Evolutionary conservation across 2,888 invertebrate genomes (phyloP).

Genomic region (Caradrina clavipalpis): DNA sequence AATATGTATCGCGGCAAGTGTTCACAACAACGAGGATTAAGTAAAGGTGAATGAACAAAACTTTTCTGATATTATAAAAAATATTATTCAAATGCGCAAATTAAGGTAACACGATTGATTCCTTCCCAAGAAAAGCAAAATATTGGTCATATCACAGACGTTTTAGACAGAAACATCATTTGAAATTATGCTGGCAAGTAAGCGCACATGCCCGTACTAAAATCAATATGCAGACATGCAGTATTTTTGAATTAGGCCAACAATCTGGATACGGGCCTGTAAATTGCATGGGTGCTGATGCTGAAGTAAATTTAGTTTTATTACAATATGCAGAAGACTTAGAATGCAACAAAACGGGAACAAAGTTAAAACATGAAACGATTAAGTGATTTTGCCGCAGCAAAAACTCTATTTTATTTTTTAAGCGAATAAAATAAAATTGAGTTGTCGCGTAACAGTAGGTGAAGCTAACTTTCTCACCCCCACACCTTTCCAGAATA

Average conservation of each 20-base stretch:
- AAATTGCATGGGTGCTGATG: conserved; percentile 54
- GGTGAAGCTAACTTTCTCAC: not conserved
- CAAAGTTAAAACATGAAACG: conserved; percentile 34
- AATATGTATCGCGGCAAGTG: not conserved
- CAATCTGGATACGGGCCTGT: conserved; percentile 61
- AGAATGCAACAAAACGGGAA: conserved; percentile 14
- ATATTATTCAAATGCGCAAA: not conserved
- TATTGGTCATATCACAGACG: conserved; percentile 14
- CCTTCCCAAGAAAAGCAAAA: not conserved
- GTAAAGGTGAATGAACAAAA: not conserved
- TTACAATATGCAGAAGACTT: conserved; percentile 29
- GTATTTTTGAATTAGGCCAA: conserved; percentile 64
- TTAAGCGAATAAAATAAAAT: conserved; percentile 15
- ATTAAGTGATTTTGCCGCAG: conserved; percentile 31
- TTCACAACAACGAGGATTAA: conserved; percentile 15
- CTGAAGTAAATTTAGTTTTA: conserved; percentile 39
- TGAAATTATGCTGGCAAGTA: conserved; percentile 37
- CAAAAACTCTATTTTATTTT: too few species aligned
- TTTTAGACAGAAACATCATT: conserved; percentile 10
- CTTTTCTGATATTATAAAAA: not conserved
- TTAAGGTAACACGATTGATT: not conserved
- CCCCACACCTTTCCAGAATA: conserved; percentile 2
- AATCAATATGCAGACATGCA: conserved; percentile 55
- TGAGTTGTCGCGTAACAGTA: not conserved
- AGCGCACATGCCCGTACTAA: conserved; percentile 53